phyloP scores from a whole-genome alignment of 1,140 invertebrate species.

The Pachypeltis micranthus region DNA sequence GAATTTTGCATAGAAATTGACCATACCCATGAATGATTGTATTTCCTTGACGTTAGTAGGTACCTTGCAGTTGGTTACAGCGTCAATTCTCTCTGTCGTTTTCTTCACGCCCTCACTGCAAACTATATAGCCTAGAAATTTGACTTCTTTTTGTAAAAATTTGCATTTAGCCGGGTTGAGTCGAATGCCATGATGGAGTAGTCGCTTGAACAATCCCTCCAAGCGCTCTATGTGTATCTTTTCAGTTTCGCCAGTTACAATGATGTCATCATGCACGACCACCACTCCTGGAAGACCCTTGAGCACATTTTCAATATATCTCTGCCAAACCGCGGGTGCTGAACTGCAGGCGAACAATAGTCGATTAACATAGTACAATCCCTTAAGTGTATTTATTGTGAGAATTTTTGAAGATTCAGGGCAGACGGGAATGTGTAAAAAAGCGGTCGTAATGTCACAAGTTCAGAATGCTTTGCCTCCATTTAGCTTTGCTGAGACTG shows the following conservation, averaged over 20 bases:
- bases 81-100: background rate
- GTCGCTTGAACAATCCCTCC: background rate
- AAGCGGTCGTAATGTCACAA: background rate
- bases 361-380: background rate
- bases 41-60: no score
- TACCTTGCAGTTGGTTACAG: no score
- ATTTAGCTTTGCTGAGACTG: background rate
- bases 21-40: no score
- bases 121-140: background rate
- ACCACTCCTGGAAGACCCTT: background rate
- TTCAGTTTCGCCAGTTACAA: background rate
- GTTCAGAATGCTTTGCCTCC: background rate
- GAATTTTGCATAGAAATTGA: no score
- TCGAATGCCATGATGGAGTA: background rate
- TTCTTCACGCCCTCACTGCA: background rate
- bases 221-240: background rate
- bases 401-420: background rate
- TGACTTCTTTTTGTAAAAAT: conserved; percentile 1
- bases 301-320: background rate
- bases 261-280: background rate
- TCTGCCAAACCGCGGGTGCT: background rate
- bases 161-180: conserved; percentile 1
- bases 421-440: background rate
- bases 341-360: background rate
- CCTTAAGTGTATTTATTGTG: background rate